phyloP scores from a whole-genome alignment of 2,797 vertebrate genomes.

The Ambastaia sidthimunki region DNA sequence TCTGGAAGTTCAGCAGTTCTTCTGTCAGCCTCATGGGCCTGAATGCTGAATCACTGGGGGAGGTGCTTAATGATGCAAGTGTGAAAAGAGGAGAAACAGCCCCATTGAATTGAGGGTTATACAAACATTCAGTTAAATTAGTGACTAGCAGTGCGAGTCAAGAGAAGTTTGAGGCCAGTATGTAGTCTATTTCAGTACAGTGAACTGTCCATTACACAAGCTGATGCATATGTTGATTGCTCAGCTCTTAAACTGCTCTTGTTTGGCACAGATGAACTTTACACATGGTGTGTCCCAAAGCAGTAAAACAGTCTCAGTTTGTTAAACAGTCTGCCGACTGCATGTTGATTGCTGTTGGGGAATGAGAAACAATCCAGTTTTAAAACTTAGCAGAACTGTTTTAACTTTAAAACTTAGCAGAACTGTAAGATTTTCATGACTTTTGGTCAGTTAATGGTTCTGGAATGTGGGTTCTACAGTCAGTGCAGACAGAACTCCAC shows the following conservation, averaged over 20 bases:
- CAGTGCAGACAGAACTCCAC: neutral
- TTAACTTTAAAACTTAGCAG: neutral
- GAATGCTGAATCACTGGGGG: conserved; percentile 53
- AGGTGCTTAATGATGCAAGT: conserved; percentile 49
- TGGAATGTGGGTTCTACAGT: neutral
- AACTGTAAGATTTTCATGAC: neutral
- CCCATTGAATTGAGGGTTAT: conserved; percentile 41
- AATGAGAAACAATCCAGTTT: neutral
- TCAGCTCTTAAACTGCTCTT: conserved; percentile 7
- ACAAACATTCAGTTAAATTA: conserved; percentile 40
- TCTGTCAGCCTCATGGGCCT: conserved; percentile 39
- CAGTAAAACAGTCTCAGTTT: neutral
- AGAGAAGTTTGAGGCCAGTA: neutral
- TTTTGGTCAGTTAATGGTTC: neutral
- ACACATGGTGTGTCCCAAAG: conserved; percentile 4
- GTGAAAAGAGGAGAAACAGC: conserved; percentile 59
- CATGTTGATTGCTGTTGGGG: neutral
- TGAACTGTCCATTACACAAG: neutral
- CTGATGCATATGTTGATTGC: neutral
- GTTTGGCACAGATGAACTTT: neutral
- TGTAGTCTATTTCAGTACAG: neutral
- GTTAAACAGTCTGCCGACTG: neutral
- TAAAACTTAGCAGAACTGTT: neutral
- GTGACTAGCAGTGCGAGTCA: neutral
- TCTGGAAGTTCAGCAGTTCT: conserved; percentile 39